phyloP scores from a whole-genome alignment of 2,113 vertebrate genomes.

The Microcebus jonahi region DNA sequence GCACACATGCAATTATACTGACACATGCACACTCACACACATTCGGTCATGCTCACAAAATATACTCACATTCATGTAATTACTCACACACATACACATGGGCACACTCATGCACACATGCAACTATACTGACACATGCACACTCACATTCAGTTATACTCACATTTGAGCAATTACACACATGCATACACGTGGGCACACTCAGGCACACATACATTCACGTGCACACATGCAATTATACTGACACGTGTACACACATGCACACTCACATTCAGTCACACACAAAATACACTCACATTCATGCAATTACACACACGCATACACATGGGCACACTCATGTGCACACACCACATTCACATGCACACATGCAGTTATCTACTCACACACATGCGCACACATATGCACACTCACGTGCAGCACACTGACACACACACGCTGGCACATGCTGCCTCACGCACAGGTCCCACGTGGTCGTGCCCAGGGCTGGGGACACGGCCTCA shows the following conservation, averaged over 20 bases:
- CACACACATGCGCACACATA: not conserved
- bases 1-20: not conserved
- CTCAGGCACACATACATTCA: not conserved
- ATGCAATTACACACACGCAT: not conserved
- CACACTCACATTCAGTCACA: too few species aligned
- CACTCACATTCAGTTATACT: not conserved
- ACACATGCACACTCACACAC: not conserved
- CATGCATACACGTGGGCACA: not conserved
- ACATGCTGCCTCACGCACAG: not conserved
- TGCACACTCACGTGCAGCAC: not conserved
- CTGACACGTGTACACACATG: not conserved
- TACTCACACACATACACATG: not conserved
- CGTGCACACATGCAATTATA: not conserved
- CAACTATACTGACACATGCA: too few species aligned
- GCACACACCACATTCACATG: not conserved
- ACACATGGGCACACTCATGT: not conserved
- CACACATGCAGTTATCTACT: not conserved
- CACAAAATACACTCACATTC: too few species aligned
- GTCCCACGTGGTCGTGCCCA: fast-evolving
- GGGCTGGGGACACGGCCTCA: not conserved
- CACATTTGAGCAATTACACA: not conserved
- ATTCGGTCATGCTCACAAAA: not conserved
- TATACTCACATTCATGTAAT: too few species aligned
- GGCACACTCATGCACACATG: not conserved
- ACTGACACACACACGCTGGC: not conserved